Base-by-base conservation (phyloP, 2,888 invertebrate genomes). In the Byasa hedistus region DNA sequence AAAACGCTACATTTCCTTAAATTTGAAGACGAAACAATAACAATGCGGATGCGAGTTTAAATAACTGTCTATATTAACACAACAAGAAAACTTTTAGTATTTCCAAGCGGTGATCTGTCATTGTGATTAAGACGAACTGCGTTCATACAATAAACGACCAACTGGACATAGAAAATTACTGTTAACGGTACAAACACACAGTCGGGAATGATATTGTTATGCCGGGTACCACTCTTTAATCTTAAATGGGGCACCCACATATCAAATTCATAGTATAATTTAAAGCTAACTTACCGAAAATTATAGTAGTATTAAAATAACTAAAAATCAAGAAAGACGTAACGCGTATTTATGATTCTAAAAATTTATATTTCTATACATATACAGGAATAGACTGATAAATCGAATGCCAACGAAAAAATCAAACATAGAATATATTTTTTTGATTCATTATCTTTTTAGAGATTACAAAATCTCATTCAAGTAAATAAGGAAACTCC, bases 141-240 rank as follows among this genome's bases (percentile, higher is more conserved):
- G 55, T 19, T 39, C 39, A 24, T 39, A 55, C 39, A 39, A 39
- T 55, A n/a, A 24, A 44, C 22, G 51, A 39, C 44, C 55, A 61
- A 61, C 3, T 61, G 55, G 61, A 61, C 61, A 17, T 23, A 15
- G 55, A 57, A 64, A 64, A 64, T 57, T 57, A 32, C 57, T 36
- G 57, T 51, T 57, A 57, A 57, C 63, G 57, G 51, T 48, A 52
- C 52, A 52, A 21, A 21, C 21, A 19, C 48, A 17, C 48, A 48
- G 19, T 48, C 21, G 52, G 52, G 1, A 44, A 21, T 10, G 52
- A 4, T 19, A 51, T 51, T 21, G 51, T 52, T 21, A 4, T 52
- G 7, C 52, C 52, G 3, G 21, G 2, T 15, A 21, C 21, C 21
- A 21, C 8, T 21, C 52, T 21, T 52, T 3, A 15, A 21, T 52